phyloP scores from a whole-genome alignment of 2,113 vertebrate species.

The Lichenostomus cassidix region DNA sequence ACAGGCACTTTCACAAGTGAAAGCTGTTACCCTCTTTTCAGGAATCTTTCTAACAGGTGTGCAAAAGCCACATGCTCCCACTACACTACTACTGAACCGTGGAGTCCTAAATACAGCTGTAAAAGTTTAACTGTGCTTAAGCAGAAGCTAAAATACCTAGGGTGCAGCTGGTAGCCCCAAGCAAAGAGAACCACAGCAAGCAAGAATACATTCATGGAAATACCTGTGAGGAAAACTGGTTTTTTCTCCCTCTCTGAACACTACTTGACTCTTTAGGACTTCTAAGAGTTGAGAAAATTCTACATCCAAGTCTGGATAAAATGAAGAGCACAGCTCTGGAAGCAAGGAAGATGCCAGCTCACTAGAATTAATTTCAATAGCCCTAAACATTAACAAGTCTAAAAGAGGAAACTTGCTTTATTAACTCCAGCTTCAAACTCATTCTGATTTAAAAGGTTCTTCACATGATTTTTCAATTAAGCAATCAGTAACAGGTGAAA shows the following conservation, averaged over 20 bases:
- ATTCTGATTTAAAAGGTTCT: neutral
- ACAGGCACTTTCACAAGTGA: neutral
- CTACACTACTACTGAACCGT: neutral
- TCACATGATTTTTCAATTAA: neutral
- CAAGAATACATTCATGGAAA: neutral
- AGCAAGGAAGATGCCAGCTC: neutral
- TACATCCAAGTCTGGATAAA: neutral
- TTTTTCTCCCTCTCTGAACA: rapidly evolving
- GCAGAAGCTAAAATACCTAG: neutral
- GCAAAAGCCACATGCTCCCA: neutral
- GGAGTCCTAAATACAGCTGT: neutral
- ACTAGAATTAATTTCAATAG: neutral
- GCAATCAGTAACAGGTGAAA: neutral
- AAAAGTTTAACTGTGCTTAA: neutral
- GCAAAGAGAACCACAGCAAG: neutral
- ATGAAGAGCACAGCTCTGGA: neutral
- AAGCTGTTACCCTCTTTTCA: slow-evolving; percentile 13
- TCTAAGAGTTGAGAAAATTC: neutral
- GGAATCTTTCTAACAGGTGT: neutral
- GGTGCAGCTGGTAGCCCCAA: neutral
- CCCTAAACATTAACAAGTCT: neutral
- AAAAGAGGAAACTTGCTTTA: rapidly evolving
- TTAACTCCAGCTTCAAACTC: neutral
- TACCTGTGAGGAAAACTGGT: neutral
- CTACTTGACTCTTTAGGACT: neutral